A percentile compares a stretch with the other conserved stretches of the same genome.
phyloP scores from a whole-genome alignment of 2,888 invertebrate species.

The Melikaiella ostensackeni region DNA sequence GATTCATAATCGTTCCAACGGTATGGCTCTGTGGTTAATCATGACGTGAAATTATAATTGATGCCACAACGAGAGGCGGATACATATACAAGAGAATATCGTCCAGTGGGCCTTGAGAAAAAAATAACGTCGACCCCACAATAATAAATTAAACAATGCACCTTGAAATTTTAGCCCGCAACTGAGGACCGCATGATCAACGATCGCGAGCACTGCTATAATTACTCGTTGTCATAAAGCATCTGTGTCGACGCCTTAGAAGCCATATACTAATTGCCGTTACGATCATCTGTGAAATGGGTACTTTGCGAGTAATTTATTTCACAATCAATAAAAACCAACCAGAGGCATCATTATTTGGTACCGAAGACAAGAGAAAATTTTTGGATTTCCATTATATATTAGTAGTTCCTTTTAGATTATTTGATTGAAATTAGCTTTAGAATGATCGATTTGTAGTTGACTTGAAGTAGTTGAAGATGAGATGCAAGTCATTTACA shows the following conservation, averaged over 20 bases:
- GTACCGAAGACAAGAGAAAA: background rate
- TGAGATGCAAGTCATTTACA: constrained; percentile 46
- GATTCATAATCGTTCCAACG: constrained; percentile 55
- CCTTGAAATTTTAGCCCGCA: constrained; percentile 54
- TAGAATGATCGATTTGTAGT: background rate
- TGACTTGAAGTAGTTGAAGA: background rate
- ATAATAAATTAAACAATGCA: constrained; percentile 57
- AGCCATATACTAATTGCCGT: constrained; percentile 41
- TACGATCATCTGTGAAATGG: constrained; percentile 33
- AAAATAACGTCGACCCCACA: constrained; percentile 45
- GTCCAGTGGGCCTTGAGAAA: constrained; percentile 45
- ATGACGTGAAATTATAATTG: constrained; percentile 57
- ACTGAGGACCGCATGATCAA: constrained; percentile 49
- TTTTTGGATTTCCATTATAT: background rate
- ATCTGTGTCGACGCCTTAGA: constrained; percentile 49
- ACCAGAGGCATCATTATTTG: constrained; percentile 15
- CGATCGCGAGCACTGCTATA: constrained; percentile 48
- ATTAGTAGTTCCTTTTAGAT: too few species aligned
- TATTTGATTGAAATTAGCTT: background rate
- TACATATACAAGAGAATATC: constrained; percentile 51
- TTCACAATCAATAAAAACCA: constrained; percentile 34
- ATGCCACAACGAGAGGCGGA: constrained; percentile 49
- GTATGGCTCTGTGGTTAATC: constrained; percentile 52
- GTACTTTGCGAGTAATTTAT: constrained; percentile 37
- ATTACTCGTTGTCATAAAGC: constrained; percentile 57